These are phyloP conservation scores for Hydrolagus affinis DNA, from an alignment of 2,113 vertebrate genomes.

Conservation along the genomic window DNA sequence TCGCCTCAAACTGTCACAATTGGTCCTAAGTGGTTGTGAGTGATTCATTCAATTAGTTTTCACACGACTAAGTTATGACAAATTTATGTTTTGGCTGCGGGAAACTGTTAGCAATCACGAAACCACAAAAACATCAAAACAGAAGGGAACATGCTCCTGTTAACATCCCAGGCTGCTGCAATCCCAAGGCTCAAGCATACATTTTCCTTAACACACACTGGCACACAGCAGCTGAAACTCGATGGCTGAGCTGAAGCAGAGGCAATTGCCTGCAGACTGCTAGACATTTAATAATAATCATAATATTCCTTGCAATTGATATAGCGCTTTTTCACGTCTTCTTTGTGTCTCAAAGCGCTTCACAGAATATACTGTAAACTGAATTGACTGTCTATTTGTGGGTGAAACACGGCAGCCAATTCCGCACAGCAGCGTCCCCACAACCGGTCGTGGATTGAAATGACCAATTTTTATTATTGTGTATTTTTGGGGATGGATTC, in stretches of 20 bases:
- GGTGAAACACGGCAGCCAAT: too few relatives aligned
- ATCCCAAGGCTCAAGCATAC: slow-evolving; percentile 43
- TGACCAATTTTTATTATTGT: too few relatives aligned
- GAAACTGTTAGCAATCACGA: slow-evolving; percentile 61
- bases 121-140: slow-evolving; percentile 68
- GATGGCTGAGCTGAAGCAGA: slow-evolving; percentile 28
- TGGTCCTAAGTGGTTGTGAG: slow-evolving; percentile 53
- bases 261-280: neutral
- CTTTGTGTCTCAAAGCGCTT: too few relatives aligned
- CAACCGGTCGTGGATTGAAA: too few relatives aligned
- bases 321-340: too few relatives aligned
- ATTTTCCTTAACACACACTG: neutral
- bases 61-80: slow-evolving; percentile 55
- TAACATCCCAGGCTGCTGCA: slow-evolving; percentile 41
- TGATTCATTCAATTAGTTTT: slow-evolving; percentile 70
- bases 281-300: neutral
- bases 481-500: too few relatives aligned
- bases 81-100: slow-evolving; percentile 71
- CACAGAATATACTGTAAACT: too few relatives aligned
- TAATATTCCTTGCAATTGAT: too few relatives aligned
- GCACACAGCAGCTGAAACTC: slow-evolving; percentile 34
- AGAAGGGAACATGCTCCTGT: slow-evolving; percentile 45
- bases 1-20: slow-evolving; percentile 46
- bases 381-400: too few relatives aligned
- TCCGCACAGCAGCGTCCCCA: too few relatives aligned